A percentile compares a stretch with the other conserved stretches of the same genome.
phyloP scores from a whole-genome alignment of 35 echinoderm and acorn worm genomes.

The Apostichopus japonicus region DNA sequence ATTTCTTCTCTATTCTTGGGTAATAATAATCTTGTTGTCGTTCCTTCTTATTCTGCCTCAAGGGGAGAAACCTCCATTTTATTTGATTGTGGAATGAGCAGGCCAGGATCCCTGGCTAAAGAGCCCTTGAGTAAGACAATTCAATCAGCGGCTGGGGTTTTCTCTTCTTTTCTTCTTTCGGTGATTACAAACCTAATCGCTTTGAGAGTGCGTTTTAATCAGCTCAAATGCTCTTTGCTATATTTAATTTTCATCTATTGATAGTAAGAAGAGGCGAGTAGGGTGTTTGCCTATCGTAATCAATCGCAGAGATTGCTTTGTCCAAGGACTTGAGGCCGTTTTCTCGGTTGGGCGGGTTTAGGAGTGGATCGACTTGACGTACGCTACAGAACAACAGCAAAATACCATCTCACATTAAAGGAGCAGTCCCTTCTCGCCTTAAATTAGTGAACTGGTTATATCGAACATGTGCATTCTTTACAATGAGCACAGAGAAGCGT shows the following conservation, averaged over 20 bases:
- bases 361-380: conserved; percentile 40
- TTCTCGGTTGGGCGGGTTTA: conserved; percentile 37
- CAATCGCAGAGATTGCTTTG: conserved; percentile 43
- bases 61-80: conserved; percentile 19
- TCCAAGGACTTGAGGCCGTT: conserved; percentile 34
- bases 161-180: neutral
- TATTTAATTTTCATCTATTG: conserved; percentile 51
- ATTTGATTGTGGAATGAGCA: conserved; percentile 42
- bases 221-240: conserved; percentile 52
- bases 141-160: conserved; percentile 20
- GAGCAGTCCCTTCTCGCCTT: neutral
- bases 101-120: conserved; percentile 35
- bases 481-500: too few species aligned
- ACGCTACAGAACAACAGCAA: neutral
- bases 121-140: conserved; percentile 46
- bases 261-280: conserved; percentile 42
- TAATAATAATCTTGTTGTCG: conserved; percentile 46
- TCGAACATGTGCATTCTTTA: too few species aligned
- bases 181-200: conserved; percentile 49
- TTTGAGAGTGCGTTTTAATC: conserved; percentile 53
- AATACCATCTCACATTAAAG: neutral
- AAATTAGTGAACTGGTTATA: too few species aligned
- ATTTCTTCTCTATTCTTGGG: conserved; percentile 34
- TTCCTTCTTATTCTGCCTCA: conserved; percentile 28
- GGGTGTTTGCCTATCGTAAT: conserved; percentile 43